Evolutionary conservation across 2,888 invertebrate genomes (phyloP).

Genomic region (Meiosimyza platycephala): DNA sequence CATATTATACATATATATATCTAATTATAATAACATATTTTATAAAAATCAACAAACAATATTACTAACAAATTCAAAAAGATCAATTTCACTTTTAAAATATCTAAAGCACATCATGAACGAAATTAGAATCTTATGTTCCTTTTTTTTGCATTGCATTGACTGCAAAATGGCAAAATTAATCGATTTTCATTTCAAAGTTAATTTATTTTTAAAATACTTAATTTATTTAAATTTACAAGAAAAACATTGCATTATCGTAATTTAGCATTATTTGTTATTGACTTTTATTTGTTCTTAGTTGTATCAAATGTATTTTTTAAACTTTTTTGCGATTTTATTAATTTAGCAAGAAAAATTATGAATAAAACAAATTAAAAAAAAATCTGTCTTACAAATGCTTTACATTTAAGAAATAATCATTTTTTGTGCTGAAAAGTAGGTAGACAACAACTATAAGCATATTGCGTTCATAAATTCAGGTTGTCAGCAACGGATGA

Average conservation of each 20-base stretch:
- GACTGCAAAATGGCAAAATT: constrained; percentile 24
- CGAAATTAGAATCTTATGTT: constrained; percentile 46
- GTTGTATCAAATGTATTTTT: constrained; percentile 18
- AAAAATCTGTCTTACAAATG: no score
- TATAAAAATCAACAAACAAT: neutral
- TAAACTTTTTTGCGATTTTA: constrained; percentile 2
- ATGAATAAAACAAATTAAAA: no score
- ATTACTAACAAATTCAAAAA: neutral
- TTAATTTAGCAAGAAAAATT: neutral
- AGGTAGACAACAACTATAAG: no score
- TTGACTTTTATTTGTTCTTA: constrained; percentile 9
- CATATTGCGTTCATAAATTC: no score
- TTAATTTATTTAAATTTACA: neutral
- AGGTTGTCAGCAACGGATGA: no score
- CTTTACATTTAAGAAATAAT: no score
- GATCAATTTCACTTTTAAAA: constrained; percentile 40
- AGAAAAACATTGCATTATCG: neutral
- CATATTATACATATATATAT: constrained; percentile 8
- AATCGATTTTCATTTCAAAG: constrained; percentile 2
- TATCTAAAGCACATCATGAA: constrained; percentile 51
- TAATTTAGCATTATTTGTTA: constrained; percentile 7
- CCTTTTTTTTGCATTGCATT: constrained; percentile 18
- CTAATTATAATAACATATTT: constrained; percentile 5
- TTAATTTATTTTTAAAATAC: constrained; percentile 16
- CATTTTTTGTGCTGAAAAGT: no score